Percentiles rank a stretch among this genome's conserved stretches.
These are phyloP conservation scores for Felis catus DNA, from an alignment of 2,113 vertebrate species.

Conservation along the genomic window DNA sequence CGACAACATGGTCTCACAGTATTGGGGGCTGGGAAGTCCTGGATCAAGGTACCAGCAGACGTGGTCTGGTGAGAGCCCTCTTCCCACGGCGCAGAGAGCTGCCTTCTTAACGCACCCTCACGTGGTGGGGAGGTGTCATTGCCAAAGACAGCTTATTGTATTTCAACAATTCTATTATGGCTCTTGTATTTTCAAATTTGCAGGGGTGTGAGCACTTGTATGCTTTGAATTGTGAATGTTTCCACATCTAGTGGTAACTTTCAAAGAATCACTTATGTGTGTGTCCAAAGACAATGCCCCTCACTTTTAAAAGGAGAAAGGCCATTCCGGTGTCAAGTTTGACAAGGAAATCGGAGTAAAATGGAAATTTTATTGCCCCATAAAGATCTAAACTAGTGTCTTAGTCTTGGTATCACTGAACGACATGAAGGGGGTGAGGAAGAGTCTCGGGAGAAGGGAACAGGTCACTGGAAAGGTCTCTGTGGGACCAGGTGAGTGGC, in stretches of 20 bases:
- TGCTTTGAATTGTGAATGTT: background rate
- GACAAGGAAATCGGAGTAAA: background rate
- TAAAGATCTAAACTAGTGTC: background rate
- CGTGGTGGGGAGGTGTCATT: background rate
- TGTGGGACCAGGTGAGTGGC: background rate
- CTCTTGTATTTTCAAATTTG: background rate
- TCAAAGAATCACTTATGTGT: background rate
- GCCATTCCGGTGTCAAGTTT: background rate
- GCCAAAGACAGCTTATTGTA: background rate
- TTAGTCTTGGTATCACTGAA: background rate
- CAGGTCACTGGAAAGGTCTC: background rate
- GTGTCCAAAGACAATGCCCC: background rate
- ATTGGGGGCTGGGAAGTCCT: background rate
- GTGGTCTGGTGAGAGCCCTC: background rate
- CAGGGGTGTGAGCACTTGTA: background rate
- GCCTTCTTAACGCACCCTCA: background rate
- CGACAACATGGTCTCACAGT: too few relatives aligned
- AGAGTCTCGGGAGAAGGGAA: background rate
- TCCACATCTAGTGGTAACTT: background rate
- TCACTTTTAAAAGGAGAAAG: background rate
- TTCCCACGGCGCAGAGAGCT: too few relatives aligned
- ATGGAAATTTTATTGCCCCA: background rate
- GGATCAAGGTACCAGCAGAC: background rate
- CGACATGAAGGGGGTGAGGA: accelerated
- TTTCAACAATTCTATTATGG: background rate